Base-by-base conservation (phyloP, 1,140 invertebrate genomes). In the Hypsibius dujardini region DNA sequence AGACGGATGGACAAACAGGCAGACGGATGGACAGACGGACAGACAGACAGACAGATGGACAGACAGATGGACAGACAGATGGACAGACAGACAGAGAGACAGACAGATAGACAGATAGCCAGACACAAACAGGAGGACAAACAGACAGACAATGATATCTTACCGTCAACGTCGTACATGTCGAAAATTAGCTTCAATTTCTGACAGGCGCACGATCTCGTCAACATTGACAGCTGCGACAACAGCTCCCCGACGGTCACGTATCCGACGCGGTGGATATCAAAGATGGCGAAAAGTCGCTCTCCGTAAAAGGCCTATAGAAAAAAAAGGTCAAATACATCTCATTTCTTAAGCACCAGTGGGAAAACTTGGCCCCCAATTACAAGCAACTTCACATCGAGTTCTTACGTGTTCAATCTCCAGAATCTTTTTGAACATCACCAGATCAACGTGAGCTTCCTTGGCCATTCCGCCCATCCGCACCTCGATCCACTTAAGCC, bases 81-180 rank as follows among this genome's bases (percentile, higher is more conserved):
- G 28, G 28, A 28, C 28, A 28, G 28, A 28, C 28, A 28, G 28
- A 28, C 28, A 28, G 28, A 28, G 28, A 28, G 28, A 28, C 28
- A 28, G 28, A 28, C 28, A 28, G 28, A 28, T 28, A 28, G 28
- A 28, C 28, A 28, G 28, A 28, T 28, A 28, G 28, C 28, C 28
- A 28, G 28, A 28, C 28, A 28, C 28, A 28, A 28, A 28, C 28
- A 28, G 28, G 28, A 28, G 28, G 28, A 28, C 28, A 28, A 28
- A 28, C 28, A 28, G 28, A 28, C 28, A 28, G 28, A 28, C 28
- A 28, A 28, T 28, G 28, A 28, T 28, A 28, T 56, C 62, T 12
- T 67, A 67, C 62, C 62, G 62, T 67, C 62, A 67, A 42, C 62
- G 42, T 67, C 62, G 42, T 67, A 67, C 3, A 67, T 42, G 62